Percentiles rank a stretch among this genome's conserved stretches.
These are phyloP conservation scores for Leuctra nigra DNA, from an alignment of 2,888 invertebrate genomes.

Conservation along the genomic window DNA sequence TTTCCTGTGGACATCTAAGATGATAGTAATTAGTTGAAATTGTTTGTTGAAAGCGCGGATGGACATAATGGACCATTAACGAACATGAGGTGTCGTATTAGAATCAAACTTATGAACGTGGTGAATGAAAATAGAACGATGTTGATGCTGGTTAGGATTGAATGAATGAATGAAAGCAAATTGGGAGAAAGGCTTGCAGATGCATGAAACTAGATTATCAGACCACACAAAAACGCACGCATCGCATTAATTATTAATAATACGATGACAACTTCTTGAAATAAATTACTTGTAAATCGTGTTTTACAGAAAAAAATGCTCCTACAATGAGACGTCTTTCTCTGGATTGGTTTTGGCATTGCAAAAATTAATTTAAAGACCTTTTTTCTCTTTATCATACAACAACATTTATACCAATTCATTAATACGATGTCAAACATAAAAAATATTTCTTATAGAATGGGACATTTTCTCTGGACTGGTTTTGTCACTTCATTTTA, in stretches of 20 bases:
- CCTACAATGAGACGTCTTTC: no score
- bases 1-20: no score
- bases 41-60: neutral
- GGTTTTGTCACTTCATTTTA: no score
- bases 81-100: neutral
- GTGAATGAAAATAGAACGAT: conserved; percentile 9
- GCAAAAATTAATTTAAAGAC: neutral
- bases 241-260: neutral
- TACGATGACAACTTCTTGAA: neutral
- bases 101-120: no score
- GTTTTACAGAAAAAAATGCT: no score
- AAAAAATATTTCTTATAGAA: no score
- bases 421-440: no score
- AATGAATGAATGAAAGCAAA: conserved; percentile 10
- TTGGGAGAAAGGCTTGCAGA: conserved; percentile 9
- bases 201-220: neutral
- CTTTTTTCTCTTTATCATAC: no score
- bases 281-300: no score
- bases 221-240: conserved; percentile 15
- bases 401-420: no score
- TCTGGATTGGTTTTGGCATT: neutral
- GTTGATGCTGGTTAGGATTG: no score
- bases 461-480: no score
- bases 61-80: conserved; percentile 2
- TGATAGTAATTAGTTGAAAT: neutral